Conservation (phyloP, 1,140 invertebrate genomes). For the Plodia interpunctella region DNA sequence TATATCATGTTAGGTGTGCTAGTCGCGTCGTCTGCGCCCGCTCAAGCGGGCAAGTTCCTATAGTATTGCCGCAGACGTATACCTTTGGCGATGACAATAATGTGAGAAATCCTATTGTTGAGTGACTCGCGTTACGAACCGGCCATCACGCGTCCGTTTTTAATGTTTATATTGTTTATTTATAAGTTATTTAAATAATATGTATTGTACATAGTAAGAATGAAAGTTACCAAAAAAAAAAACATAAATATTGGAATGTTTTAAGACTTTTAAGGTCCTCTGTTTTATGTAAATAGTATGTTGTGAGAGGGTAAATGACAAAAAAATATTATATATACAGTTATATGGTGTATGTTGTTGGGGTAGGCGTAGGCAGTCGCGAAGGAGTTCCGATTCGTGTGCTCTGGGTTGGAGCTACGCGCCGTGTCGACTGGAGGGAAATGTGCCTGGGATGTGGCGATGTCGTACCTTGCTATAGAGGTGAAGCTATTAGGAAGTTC, state of each 20-base stretch:
- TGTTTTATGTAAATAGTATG: constrained; percentile 63
- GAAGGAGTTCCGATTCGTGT: neutral
- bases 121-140: constrained; percentile 18
- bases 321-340: constrained; percentile 41
- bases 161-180: constrained; percentile 68
- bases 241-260: constrained; percentile 50
- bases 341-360: constrained; percentile 11
- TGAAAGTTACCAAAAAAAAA: constrained; percentile 37
- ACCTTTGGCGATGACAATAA: neutral
- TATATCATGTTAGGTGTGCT: too few species aligned
- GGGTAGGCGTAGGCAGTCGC: neutral
- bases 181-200: constrained; percentile 64
- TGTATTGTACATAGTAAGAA: constrained; percentile 59
- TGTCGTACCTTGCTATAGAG: too few species aligned
- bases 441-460: too few species aligned
- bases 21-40: neutral
- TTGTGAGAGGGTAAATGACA: constrained; percentile 58
- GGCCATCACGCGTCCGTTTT: constrained; percentile 43
- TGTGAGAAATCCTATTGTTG: neutral
- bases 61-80: neutral
- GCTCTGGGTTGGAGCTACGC: neutral
- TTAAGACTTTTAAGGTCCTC: constrained; percentile 54
- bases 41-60: neutral
- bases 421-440: too few species aligned
- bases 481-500: too few species aligned